A percentile compares a stretch with the other conserved stretches of the same genome.
Conservation (phyloP, 2,113 vertebrate genomes). For the Oreotrochilus melanogaster region DNA sequence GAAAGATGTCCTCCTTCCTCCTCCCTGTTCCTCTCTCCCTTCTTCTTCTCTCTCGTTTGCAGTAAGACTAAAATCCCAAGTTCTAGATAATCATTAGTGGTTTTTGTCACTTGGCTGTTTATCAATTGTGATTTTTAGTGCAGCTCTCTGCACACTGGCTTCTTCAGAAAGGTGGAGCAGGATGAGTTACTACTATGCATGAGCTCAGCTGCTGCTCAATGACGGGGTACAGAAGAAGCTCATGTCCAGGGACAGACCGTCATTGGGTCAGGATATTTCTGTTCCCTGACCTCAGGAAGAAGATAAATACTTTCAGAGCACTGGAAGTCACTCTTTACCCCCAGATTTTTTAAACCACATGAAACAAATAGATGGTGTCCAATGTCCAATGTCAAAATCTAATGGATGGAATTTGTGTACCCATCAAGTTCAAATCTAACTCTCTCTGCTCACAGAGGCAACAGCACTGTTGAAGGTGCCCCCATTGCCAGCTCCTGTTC, state of each 20-base stretch:
- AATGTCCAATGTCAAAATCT: neutral
- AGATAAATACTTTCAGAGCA: neutral
- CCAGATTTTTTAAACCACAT: neutral
- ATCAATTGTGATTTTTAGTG: neutral
- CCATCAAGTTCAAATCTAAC: neutral
- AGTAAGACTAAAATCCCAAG: neutral
- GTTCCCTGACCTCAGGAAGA: neutral
- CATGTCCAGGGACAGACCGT: neutral
- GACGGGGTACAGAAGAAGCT: neutral
- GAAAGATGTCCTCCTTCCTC: neutral
- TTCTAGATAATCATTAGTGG: neutral
- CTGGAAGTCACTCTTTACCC: neutral
- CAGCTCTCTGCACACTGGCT: neutral
- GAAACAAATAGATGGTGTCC: neutral
- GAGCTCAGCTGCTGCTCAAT: neutral
- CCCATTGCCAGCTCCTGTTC: neutral
- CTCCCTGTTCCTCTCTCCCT: neutral
- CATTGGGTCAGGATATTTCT: neutral
- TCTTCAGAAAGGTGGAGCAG: neutral
- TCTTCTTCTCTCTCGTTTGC: neutral
- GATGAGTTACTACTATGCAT: neutral
- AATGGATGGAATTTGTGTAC: neutral
- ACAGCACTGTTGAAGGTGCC: neutral
- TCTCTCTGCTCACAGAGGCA: neutral
- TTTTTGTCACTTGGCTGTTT: neutral